These are phyloP conservation scores for Paracyprichromis sp. DNA, from an alignment of 2,113 vertebrate species.

Conservation along the genomic window DNA sequence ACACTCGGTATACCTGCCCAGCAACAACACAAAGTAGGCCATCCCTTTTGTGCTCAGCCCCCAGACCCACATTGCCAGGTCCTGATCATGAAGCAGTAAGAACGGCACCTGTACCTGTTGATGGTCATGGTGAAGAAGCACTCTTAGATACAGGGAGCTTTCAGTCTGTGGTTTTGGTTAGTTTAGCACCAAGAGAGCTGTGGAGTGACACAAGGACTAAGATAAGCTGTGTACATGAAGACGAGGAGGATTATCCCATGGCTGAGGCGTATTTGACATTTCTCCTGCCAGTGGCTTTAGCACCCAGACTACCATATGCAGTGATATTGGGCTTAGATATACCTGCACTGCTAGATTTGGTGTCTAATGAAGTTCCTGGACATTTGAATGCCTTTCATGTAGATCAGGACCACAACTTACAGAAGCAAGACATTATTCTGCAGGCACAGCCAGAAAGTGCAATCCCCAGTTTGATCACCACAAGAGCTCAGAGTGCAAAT, in stretches of 20 bases:
- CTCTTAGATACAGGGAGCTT: too few species aligned
- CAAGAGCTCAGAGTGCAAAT: background rate
- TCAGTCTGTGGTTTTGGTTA: background rate
- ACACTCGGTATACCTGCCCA: background rate
- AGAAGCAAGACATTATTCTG: background rate
- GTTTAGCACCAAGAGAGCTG: too few species aligned
- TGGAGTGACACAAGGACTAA: too few species aligned
- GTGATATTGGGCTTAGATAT: background rate
- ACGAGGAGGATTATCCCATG: accelerated
- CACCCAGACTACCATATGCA: accelerated
- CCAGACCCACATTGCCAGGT: accelerated
- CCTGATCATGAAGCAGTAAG: background rate
- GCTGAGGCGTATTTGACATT: background rate
- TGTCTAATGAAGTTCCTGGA: background rate
- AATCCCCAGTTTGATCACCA: background rate
- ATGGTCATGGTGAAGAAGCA: too few species aligned
- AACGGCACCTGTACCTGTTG: accelerated
- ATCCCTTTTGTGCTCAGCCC: background rate
- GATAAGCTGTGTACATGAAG: background rate
- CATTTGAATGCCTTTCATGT: accelerated
- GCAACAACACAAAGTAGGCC: background rate
- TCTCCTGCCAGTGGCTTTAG: background rate
- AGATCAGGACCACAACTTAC: background rate
- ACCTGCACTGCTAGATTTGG: background rate
- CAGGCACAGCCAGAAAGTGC: background rate